Conservation (phyloP, 37 sponge, comb jelly and placozoan species). For the Amphimedon queenslandica region DNA sequence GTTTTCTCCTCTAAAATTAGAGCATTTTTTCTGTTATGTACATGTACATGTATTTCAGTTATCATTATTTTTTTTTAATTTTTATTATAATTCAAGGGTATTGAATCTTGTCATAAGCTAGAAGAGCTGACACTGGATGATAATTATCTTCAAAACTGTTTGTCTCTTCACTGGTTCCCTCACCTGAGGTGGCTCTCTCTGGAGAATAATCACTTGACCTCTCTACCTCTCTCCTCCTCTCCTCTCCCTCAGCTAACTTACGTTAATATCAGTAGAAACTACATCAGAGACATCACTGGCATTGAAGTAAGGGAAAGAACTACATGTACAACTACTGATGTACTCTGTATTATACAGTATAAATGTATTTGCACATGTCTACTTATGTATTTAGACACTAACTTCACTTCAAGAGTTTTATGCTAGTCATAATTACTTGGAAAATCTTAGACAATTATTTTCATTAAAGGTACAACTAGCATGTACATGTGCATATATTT, state of each 20-base stretch:
- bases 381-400: slow-evolving; percentile 30
- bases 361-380: background rate
- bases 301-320: slow-evolving; percentile 32
- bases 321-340: too few relatives aligned
- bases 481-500: too few relatives aligned
- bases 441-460: slow-evolving; percentile 52
- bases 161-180: slow-evolving; percentile 6
- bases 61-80: background rate
- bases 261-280: slow-evolving; percentile 49
- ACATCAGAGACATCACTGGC: slow-evolving; percentile 10
- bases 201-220: slow-evolving; percentile 38
- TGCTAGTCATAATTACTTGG: slow-evolving; percentile 49
- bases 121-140: slow-evolving; percentile 81
- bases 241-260: slow-evolving; percentile 6
- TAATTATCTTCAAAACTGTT: slow-evolving; percentile 50
- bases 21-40: background rate
- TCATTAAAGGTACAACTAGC: background rate
- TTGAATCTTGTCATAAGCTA: slow-evolving; percentile 59
- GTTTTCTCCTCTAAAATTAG: too few relatives aligned
- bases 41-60: background rate
- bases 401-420: slow-evolving; percentile 64
- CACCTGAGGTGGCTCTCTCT: slow-evolving; percentile 73
- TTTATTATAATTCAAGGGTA: slow-evolving; percentile 12
- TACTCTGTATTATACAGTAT: too few relatives aligned
- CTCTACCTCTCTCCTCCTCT: background rate